Evolutionary conservation across 1,140 invertebrate genomes (phyloP).

Genomic region (Amphibalanus amphitrite): DNA sequence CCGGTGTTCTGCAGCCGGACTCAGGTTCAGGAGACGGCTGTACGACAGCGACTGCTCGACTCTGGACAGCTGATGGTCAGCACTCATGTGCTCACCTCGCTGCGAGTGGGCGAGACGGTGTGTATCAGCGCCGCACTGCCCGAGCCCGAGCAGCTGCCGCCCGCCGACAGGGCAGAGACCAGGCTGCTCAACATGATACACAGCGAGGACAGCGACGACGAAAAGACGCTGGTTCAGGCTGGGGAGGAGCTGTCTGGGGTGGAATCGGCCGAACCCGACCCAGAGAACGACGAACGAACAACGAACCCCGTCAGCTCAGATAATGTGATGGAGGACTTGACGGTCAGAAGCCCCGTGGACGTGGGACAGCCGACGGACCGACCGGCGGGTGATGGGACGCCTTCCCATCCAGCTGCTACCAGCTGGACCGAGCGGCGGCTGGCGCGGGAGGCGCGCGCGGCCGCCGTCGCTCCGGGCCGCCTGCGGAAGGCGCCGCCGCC

Average conservation of each 20-base stretch:
- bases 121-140: not conserved
- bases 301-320: not conserved
- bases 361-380: too few species aligned
- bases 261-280: not conserved
- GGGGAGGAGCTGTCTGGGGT: not conserved
- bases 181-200: not conserved
- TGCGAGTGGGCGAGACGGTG: not conserved
- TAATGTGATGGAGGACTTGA: not conserved
- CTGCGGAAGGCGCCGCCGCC: too few species aligned
- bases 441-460: not conserved
- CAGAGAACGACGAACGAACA: not conserved
- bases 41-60: not conserved
- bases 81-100: not conserved
- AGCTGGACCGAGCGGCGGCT: too few species aligned
- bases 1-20: not conserved
- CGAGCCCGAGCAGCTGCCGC: not conserved
- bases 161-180: not conserved
- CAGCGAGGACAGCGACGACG: too few species aligned
- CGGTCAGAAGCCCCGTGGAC: too few species aligned
- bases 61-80: not conserved
- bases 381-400: too few species aligned
- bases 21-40: not conserved
- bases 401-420: too few species aligned
- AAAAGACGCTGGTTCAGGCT: too few species aligned
- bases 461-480: too few species aligned